Evolutionary conservation across 2,888 invertebrate genomes (phyloP).

Genomic region (Harpalus rubripes): DNA sequence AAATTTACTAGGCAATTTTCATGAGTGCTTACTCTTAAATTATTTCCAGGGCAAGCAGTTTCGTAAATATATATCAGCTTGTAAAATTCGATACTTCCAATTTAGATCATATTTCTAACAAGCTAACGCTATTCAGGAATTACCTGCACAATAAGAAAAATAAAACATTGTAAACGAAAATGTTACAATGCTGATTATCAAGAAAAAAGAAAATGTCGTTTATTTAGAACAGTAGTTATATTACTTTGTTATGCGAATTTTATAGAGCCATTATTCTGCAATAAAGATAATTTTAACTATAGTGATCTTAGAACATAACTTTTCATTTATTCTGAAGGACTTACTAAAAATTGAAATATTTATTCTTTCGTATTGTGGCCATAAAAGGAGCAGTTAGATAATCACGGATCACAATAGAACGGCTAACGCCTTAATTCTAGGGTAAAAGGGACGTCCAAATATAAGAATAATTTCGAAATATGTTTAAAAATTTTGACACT

Average conservation of each 20-base stretch:
- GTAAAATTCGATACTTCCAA: not conserved
- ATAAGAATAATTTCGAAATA: too few relatives aligned
- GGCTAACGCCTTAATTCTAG: too few relatives aligned
- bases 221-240: not conserved
- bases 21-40: conserved; percentile 6
- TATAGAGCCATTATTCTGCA: not conserved
- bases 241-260: too few relatives aligned
- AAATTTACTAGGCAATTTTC: conserved; percentile 2
- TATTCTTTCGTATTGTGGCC: too few relatives aligned
- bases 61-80: conserved; percentile 2
- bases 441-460: too few relatives aligned
- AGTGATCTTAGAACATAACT: too few relatives aligned
- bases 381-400: too few relatives aligned
- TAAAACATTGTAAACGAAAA: not conserved
- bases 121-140: not conserved
- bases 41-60: conserved; percentile 5
- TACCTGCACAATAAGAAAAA: not conserved
- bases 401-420: too few relatives aligned
- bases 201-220: not conserved
- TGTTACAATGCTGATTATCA: not conserved
- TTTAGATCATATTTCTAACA: conserved; percentile 7
- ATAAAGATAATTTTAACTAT: not conserved
- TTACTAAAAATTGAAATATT: too few relatives aligned
- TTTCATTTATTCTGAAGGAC: too few relatives aligned
- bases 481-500: too few relatives aligned